A percentile compares a stretch with the other conserved stretches of the same genome.
These are phyloP conservation scores for Lycopodina hypogea DNA, from an alignment of 37 sponge, comb jelly and placozoan species.

Conservation along the genomic window DNA sequence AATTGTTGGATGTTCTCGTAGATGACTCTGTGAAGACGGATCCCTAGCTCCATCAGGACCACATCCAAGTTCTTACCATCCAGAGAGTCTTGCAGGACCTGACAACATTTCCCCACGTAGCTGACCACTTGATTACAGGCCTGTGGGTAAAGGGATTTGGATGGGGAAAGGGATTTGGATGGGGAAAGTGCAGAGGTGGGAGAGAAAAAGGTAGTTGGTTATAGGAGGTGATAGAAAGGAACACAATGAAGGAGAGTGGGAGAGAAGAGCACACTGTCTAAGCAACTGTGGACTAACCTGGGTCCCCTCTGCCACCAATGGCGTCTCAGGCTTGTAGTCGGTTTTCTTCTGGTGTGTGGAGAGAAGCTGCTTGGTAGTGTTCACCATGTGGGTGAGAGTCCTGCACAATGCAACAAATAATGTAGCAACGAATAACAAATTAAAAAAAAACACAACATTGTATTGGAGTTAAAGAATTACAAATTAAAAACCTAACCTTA, in stretches of 20 bases:
- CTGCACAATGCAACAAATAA: conserved; percentile 2
- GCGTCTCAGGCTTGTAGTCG: conserved; percentile 82
- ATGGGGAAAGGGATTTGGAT: not conserved
- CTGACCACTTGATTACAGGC: conserved; percentile 58
- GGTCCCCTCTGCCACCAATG: conserved; percentile 16
- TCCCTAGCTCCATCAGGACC: conserved; percentile 78
- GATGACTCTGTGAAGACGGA: conserved; percentile 69
- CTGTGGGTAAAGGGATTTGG: conserved; percentile 28
- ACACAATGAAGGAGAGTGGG: not conserved
- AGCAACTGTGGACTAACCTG: conserved; percentile 20
- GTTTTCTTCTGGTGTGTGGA: conserved; percentile 76
- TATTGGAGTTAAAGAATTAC: not conserved
- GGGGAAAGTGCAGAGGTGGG: not conserved
- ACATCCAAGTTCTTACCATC: conserved; percentile 84
- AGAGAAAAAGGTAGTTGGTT: not conserved
- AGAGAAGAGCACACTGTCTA: not conserved
- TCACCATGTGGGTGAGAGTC: conserved; percentile 52
- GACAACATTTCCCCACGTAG: conserved; percentile 45
- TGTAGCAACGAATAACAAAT: not conserved
- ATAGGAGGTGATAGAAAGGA: not conserved
- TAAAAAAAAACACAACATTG: not conserved
- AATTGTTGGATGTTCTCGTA: conserved; percentile 79
- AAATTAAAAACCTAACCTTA: too few species aligned
- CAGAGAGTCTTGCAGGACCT: conserved; percentile 47
- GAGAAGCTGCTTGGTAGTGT: conserved; percentile 47